A percentile compares a stretch with the other conserved stretches of the same genome.
phyloP scores from a whole-genome alignment of 2,113 vertebrate genomes.

The Prinia subflava region DNA sequence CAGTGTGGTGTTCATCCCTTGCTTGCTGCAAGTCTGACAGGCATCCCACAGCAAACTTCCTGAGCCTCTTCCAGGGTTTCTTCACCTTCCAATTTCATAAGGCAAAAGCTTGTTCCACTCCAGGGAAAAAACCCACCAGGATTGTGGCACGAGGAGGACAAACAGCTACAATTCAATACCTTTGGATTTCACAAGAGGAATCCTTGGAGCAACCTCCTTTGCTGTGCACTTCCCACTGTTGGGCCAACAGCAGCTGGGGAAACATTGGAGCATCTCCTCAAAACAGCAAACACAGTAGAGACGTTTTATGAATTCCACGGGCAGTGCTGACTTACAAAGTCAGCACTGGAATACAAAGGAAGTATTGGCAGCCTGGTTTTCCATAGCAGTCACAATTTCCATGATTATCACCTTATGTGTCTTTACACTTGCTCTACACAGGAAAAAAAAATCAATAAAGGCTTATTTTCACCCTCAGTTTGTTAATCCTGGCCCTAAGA shows the following conservation, averaged over 20 bases:
- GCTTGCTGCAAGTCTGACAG: background rate
- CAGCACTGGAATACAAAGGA: too few relatives aligned
- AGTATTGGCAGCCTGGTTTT: background rate
- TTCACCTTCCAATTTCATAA: background rate
- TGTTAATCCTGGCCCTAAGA: background rate
- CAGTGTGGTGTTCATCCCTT: background rate
- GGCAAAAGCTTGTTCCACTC: background rate
- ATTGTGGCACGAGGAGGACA: accelerated
- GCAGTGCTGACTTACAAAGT: background rate
- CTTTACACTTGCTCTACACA: background rate
- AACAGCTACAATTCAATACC: background rate
- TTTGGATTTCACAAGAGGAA: background rate
- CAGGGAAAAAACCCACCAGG: background rate
- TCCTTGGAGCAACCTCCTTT: background rate
- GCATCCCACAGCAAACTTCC: background rate
- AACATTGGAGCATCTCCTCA: background rate
- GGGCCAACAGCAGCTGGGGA: background rate
- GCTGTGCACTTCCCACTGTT: background rate
- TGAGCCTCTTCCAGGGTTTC: background rate
- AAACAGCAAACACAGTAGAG: background rate
- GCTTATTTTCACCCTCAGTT: background rate
- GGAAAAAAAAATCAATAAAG: background rate
- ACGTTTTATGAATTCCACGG: background rate
- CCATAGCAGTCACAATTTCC: background rate
- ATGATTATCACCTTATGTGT: background rate